These are phyloP conservation scores for Aporophyla nigra DNA, from an alignment of 2,888 invertebrate species.

Conservation along the genomic window DNA sequence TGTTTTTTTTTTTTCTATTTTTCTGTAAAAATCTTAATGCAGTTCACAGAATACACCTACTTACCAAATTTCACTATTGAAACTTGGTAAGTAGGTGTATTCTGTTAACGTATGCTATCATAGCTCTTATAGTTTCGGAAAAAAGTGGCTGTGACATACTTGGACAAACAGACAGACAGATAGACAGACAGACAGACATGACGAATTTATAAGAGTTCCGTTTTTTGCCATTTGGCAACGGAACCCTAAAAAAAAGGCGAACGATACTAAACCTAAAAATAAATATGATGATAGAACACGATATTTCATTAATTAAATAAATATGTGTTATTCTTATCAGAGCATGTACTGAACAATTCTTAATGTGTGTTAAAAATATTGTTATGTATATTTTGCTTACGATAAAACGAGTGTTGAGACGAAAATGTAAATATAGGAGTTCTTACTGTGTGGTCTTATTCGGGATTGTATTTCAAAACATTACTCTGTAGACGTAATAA, in stretches of 20 bases:
- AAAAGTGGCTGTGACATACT: too few relatives aligned
- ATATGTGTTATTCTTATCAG: slow-evolving; percentile 25
- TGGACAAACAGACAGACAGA: too few relatives aligned
- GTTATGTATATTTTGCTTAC: slow-evolving; percentile 23
- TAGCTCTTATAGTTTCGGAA: too few relatives aligned
- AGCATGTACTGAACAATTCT: slow-evolving; percentile 19
- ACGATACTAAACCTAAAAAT: slow-evolving; percentile 39
- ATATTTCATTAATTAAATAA: slow-evolving; percentile 45
- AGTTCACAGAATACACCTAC: too few relatives aligned
- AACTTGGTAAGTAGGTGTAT: too few relatives aligned
- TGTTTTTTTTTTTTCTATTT: too few relatives aligned
- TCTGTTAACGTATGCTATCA: too few relatives aligned
- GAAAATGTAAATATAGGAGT: slow-evolving; percentile 41
- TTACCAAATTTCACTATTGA: too few relatives aligned
- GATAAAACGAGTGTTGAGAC: slow-evolving; percentile 36
- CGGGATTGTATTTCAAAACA: slow-evolving; percentile 44
- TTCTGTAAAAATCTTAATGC: too few relatives aligned
- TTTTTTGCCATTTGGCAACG: too few relatives aligned
- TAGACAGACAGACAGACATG: too few relatives aligned
- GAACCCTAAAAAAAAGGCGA: slow-evolving; percentile 10
- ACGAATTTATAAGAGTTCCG: too few relatives aligned
- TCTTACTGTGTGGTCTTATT: slow-evolving; percentile 49
- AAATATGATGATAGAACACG: slow-evolving; percentile 36
- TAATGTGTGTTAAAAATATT: slow-evolving; percentile 38
- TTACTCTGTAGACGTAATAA: slow-evolving; percentile 3